Evolutionary conservation across 2,888 invertebrate species (phyloP).

Genomic region (Colostygia pectinataria): DNA sequence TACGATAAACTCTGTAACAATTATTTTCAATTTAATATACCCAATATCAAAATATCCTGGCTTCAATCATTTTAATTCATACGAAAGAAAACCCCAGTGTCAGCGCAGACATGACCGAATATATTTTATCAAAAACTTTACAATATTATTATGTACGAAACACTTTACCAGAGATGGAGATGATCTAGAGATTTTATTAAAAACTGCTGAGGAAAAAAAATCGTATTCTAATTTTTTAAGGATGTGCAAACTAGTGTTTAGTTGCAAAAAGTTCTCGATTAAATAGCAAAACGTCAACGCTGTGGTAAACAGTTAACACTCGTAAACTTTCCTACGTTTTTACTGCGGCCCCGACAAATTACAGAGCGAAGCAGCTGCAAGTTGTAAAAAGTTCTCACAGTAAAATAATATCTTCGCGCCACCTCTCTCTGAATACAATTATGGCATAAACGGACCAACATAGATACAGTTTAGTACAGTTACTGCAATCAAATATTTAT

Average conservation of each 20-base stretch:
- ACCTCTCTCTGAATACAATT: constrained; percentile 52
- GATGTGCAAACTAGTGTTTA: not conserved
- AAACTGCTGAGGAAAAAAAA: too few relatives aligned
- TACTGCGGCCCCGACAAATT: constrained; percentile 56
- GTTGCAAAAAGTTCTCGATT: constrained; percentile 14
- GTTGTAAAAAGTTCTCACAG: constrained; percentile 65
- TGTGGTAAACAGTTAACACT: constrained; percentile 50
- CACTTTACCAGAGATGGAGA: too few relatives aligned
- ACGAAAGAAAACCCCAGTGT: too few relatives aligned
- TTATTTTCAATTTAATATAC: too few relatives aligned
- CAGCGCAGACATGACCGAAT: too few relatives aligned
- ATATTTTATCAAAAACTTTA: too few relatives aligned
- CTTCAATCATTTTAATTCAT: too few relatives aligned
- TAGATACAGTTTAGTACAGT: constrained; percentile 3
- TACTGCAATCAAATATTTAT: constrained; percentile 1
- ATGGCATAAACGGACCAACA: constrained; percentile 33
- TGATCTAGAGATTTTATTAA: too few relatives aligned
- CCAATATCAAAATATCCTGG: too few relatives aligned
- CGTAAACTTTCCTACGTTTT: constrained; percentile 55
- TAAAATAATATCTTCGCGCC: constrained; percentile 57
- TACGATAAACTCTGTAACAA: too few relatives aligned
- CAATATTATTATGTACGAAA: too few relatives aligned
- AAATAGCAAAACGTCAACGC: constrained; percentile 44
- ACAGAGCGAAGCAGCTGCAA: constrained; percentile 59
- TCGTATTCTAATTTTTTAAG: not conserved